Base-by-base conservation (phyloP, 2,888 invertebrate genomes). In the Spicauda simplicius region DNA sequence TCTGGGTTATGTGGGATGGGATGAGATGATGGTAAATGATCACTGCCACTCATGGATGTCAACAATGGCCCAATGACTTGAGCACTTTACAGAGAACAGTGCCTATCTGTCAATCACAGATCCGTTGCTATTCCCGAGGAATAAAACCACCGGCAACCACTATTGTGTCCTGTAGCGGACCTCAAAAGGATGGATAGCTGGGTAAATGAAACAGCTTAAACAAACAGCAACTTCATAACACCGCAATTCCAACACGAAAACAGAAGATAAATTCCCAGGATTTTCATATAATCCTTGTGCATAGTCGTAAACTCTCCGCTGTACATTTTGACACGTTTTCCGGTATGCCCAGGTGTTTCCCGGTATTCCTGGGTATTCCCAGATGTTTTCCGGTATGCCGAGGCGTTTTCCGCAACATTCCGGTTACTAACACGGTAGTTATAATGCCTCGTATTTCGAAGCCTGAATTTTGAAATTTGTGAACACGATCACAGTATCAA, bases 291-390 rank as follows among this genome's bases (percentile, higher is more conserved):
- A 60, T 37, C 37, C 12, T 37, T 37, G 37, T 37, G 37, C 37
- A 37, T 30, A 10, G 59, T 6, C 30, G 50, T 59, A 18, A 48
- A 60, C 61, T 41, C 61, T 41, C n/a, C 37, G 16, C 20, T 19
- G 45, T 41, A 53, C 53, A 61, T 19, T 61, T 52, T 61, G 61
- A 61, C 61, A 53, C 61, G 52, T 53, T 58, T 48, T 48, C 48
- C 30, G 50, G 55, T 54, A 45, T 58, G n/a, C 55, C 48, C 59
- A 66, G 60, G 59, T 60, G 53, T 61, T 61, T 61, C 12, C 48
- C 37, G 56, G 16, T 30, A 18, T 50, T n/a, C 45, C 45, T n/a
- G 45, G 56, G 16, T 30, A 18, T 50, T n/a, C 45, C 45, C 45
- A 7, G n/a, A 25, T 54, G 25, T 54, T 52, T 60, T 16, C 48